A percentile compares a stretch with the other conserved stretches of the same genome.
Conservation (phyloP, 1,140 invertebrate genomes). For the Thaumatotibia leucotreta region DNA sequence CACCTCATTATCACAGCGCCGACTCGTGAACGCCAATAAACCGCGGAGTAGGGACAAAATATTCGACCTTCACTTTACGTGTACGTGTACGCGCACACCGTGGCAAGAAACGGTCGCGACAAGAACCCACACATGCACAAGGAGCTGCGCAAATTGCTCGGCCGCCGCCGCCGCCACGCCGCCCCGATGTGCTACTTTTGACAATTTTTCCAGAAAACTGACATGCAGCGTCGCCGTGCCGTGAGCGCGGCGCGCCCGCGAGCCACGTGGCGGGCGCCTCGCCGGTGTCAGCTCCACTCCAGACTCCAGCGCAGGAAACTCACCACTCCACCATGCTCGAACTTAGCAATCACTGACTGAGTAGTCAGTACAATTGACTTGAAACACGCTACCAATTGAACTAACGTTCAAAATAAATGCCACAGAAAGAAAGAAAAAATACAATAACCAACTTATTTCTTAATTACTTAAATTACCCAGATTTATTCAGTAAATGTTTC, state of each 20-base stretch:
- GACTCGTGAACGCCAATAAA: constrained; percentile 74
- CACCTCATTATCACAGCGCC: constrained; percentile 64
- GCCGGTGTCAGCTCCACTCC: constrained; percentile 8
- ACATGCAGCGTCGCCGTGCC: constrained; percentile 62
- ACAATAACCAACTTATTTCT: not conserved
- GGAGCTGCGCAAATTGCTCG: constrained; percentile 55
- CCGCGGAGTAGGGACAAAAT: constrained; percentile 74
- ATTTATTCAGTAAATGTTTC: not conserved
- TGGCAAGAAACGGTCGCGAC: constrained; percentile 14
- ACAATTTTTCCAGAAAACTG: constrained; percentile 74
- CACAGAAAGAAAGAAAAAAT: not conserved
- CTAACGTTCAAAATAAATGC: not conserved
- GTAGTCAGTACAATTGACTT: not conserved
- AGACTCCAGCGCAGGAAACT: constrained; percentile 9
- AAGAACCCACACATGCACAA: constrained; percentile 29
- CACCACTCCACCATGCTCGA: not conserved
- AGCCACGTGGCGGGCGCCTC: constrained; percentile 43
- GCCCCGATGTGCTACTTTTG: constrained; percentile 66
- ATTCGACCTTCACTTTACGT: constrained; percentile 69
- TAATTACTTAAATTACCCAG: not conserved
- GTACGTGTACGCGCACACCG: constrained; percentile 54
- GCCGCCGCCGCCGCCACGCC: constrained; percentile 39
- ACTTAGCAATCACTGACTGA: constrained; percentile 16
- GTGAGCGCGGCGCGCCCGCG: constrained; percentile 36
- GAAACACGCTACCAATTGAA: not conserved